Percentiles rank a stretch among this genome's conserved stretches.
phyloP scores from a whole-genome alignment of 2,113 vertebrate genomes.

The Pavo muticus region DNA sequence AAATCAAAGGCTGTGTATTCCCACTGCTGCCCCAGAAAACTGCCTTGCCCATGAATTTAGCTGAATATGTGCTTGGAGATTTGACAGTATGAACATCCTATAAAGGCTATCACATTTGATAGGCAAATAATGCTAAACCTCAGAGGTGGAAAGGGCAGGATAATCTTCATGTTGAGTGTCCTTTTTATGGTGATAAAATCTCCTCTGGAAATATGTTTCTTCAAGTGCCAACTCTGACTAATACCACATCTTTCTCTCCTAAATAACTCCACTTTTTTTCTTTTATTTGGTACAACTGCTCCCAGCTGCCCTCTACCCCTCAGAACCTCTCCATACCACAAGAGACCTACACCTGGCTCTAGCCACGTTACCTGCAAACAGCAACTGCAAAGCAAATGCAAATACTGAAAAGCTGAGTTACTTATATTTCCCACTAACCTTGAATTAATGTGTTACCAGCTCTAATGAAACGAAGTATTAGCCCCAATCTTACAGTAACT shows the following conservation, averaged over 20 bases:
- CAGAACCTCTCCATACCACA: background rate
- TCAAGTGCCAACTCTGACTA: background rate
- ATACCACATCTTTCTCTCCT: background rate
- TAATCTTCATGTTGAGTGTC: background rate
- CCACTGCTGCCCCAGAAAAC: background rate
- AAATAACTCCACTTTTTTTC: background rate
- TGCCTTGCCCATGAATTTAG: too few relatives aligned
- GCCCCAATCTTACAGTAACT: background rate
- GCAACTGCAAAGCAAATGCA: background rate
- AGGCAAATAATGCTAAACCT: background rate
- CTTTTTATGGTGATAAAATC: background rate
- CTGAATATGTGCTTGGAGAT: rapidly evolving
- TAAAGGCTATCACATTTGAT: rapidly evolving
- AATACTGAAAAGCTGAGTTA: background rate
- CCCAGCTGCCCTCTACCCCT: background rate
- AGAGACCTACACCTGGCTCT: background rate
- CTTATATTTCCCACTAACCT: background rate
- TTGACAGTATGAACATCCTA: background rate
- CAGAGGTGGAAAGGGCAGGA: background rate
- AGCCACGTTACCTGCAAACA: background rate
- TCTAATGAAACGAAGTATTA: background rate
- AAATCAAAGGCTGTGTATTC: background rate
- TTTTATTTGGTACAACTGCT: background rate
- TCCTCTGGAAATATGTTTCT: background rate
- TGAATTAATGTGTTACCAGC: background rate